phyloP scores from a whole-genome alignment of 1,140 invertebrate genomes.

The Drosophila azteca region DNA sequence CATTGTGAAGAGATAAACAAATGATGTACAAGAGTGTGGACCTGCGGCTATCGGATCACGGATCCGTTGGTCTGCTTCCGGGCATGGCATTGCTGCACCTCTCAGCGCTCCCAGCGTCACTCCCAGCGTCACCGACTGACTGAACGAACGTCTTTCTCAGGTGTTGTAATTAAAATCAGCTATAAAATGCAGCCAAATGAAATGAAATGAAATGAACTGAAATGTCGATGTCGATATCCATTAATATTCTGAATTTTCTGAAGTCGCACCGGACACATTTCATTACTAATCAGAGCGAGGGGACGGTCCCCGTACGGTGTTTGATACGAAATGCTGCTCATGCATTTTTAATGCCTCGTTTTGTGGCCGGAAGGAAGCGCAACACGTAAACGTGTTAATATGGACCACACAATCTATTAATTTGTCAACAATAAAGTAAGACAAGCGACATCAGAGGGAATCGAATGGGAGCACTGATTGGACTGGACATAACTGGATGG shows the following conservation, averaged over 20 bases:
- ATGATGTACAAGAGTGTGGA: slow-evolving; percentile 30
- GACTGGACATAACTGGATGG: slow-evolving; percentile 33
- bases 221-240: slow-evolving; percentile 4
- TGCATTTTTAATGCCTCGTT: slow-evolving; percentile 72
- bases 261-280: slow-evolving; percentile 39
- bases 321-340: slow-evolving; percentile 41
- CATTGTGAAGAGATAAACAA: slow-evolving; percentile 27
- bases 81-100: slow-evolving; percentile 31
- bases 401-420: slow-evolving; percentile 81
- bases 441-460: slow-evolving; percentile 53
- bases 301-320: slow-evolving; percentile 21
- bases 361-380: slow-evolving; percentile 75
- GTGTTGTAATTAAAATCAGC: slow-evolving; percentile 45
- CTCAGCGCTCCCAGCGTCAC: too few relatives aligned
- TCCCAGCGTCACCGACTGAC: slow-evolving; percentile 11
- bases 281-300: slow-evolving; percentile 75
- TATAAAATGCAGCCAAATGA: slow-evolving; percentile 15
- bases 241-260: slow-evolving; percentile 63
- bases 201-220: slow-evolving; percentile 25
- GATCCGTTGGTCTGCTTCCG: slow-evolving; percentile 61
- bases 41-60: slow-evolving; percentile 26
- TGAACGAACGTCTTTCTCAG: slow-evolving; percentile 2
- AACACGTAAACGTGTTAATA: slow-evolving; percentile 80
- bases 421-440: slow-evolving; percentile 79
- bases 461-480: slow-evolving; percentile 55